A percentile compares a stretch with the other conserved stretches of the same genome.
Evolutionary conservation across 2,113 vertebrate genomes (phyloP).

Genomic region (Fukomys damarensis): DNA sequence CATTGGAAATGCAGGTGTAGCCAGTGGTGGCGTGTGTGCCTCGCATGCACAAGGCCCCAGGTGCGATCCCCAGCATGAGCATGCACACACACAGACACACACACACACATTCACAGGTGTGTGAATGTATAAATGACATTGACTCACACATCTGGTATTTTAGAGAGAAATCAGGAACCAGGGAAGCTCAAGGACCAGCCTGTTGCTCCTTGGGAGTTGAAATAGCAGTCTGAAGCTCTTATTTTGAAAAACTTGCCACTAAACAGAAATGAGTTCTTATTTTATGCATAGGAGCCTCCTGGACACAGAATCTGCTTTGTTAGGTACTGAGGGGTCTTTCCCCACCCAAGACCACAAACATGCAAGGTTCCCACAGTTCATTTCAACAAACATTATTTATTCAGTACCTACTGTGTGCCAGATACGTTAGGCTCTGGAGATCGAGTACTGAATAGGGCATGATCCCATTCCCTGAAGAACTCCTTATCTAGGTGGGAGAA

Average conservation of each 20-base stretch:
- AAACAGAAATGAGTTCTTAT: conserved; percentile 3
- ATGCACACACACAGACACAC: too few relatives aligned
- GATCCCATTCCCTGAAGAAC: background rate
- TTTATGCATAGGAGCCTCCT: background rate
- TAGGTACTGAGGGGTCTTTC: background rate
- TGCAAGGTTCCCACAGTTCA: background rate
- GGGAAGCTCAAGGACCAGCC: background rate
- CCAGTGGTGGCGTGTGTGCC: background rate
- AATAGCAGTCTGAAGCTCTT: background rate
- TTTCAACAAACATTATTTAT: background rate
- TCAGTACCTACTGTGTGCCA: background rate
- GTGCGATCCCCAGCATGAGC: background rate
- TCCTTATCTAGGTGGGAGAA: background rate
- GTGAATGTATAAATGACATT: background rate
- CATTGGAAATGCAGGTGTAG: background rate
- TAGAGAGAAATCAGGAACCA: background rate
- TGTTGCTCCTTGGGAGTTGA: background rate
- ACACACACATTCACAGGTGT: too few relatives aligned
- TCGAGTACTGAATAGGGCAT: background rate
- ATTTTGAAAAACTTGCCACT: background rate
- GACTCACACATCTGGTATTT: background rate
- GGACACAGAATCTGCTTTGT: background rate
- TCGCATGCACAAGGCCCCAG: background rate
- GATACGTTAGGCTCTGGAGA: background rate
- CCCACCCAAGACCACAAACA: background rate